Evolutionary conservation across 2,888 invertebrate genomes (phyloP), one percentile per base, ranked within the genome.

Genomic region (Thera obeliscata): DNA sequence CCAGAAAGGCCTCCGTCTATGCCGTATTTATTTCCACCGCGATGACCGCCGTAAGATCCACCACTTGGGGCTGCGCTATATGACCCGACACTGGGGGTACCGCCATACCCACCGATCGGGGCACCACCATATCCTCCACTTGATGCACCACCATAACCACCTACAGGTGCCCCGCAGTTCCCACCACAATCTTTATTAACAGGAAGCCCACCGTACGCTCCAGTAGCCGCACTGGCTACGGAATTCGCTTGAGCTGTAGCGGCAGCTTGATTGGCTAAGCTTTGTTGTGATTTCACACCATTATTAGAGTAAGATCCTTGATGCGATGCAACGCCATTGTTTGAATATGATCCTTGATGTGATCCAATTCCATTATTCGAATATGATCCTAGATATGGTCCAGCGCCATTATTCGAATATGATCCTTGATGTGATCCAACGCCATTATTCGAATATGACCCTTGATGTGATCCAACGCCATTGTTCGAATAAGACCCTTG

Each of bases 191-290:
- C 76, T 58, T 65, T 67, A 41, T 65, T 70, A 22, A 33, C 52
- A 9, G 33, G 33, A 52, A 52, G 52, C 33, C 64, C 63, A 60
- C 67, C 63, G 56, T 63, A 61, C 22, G 79, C 71, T 48, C 81
- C 83, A 43, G 86, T 75, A 69, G 74, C 68, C 2, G 83, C 80
- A 9, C 81, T 77, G 33, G 85, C 84, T 12, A 76, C 74, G 9
- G 87, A 82, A 52, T 77, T 81, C 5, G 85, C 79, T 71, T 82
- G 81, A 35, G 84, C 79, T 35, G 58, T 54, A 60, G 72, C 52
- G 11, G 61, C 43, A 9, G 64, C 63, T 59, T 64, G 62, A 36
- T 2, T 38, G 41, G 12, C 54, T 33, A 3, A n/a, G 11, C 6
- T 50, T 11, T 48, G 38, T 55, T 68, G 67, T 8, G 63, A 64